Conservation (phyloP, 2,113 vertebrate species). For the Hemicordylus capensis region DNA sequence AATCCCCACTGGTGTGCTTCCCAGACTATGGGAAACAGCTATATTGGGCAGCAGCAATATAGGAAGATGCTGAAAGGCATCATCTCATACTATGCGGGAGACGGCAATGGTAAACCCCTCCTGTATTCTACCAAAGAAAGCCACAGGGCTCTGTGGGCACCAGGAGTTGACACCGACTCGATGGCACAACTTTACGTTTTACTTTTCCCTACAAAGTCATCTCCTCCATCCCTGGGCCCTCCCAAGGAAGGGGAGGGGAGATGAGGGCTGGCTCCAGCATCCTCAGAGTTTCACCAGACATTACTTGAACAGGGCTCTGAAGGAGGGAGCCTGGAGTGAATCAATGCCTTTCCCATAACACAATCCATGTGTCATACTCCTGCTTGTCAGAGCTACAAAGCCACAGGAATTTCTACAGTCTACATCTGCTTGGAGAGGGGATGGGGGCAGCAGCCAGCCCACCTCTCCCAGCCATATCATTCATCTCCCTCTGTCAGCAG, state of each 20-base stretch:
- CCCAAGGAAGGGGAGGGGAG: not conserved
- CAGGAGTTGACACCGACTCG: too few species aligned
- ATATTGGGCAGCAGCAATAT: too few species aligned
- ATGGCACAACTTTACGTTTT: not conserved
- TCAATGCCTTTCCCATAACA: conserved; percentile 16
- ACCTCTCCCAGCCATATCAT: not conserved
- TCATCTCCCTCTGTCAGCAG: not conserved
- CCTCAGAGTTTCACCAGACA: not conserved
- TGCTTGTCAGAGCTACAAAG: conserved; percentile 7
- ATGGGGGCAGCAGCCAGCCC: not conserved
- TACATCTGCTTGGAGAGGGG: rapidly evolving
- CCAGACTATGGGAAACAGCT: too few species aligned
- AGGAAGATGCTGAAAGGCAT: too few species aligned
- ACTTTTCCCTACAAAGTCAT: not conserved
- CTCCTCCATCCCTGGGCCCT: not conserved
- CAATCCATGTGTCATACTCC: conserved; percentile 32
- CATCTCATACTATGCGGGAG: too few species aligned
- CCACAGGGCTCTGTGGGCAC: too few species aligned
- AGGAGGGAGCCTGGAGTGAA: conserved; percentile 16
- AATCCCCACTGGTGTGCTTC: too few species aligned
- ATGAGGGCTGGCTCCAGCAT: not conserved
- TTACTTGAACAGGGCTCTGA: not conserved
- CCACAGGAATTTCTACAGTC: conserved; percentile 22
- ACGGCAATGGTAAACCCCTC: too few species aligned
- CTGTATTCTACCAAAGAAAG: too few species aligned